Evolutionary conservation across 2,888 invertebrate species (phyloP), one percentile per base, ranked within the genome.

Genomic region (Diabrotica balteata): DNA sequence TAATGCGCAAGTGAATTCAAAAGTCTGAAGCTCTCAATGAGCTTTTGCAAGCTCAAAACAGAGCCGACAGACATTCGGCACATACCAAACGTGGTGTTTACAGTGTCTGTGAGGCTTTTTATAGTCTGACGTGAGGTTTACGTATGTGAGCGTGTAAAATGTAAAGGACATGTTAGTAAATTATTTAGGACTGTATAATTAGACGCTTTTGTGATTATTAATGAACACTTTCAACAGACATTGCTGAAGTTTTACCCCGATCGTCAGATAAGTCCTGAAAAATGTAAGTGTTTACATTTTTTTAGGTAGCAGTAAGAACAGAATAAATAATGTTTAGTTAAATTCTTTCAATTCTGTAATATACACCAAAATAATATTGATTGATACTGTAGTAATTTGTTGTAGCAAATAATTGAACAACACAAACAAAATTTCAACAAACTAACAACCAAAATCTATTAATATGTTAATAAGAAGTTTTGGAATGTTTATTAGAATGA

Each of bases 11-110:
- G 11, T 17, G 46, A 53, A 59, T 59, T 69, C 66, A 67, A 68
- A 66, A 47, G 63, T 69, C 62, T 61, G 49, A 66, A 69, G 69
- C 69, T 63, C 57, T 52, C 69, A 59, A 67, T 60, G 66, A 67
- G 67, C 63, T 67, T 65, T 57, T 57, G 67, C 66, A 60, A 60
- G 44, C 63, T 60, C 47, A 50, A 57, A 57, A 60, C 50, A 58
- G 61, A 62, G 55, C 60, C 57, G 61, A 60, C 63, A 63, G 67
- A 54, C 55, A 32, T 60, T 55, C 63, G 51, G 50, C 53, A 63
- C 51, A 66, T 54, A 63, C 62, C 65, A 54, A 45, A 58, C 69
- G 67, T 60, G 58, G 68, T 69, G 72, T 69, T 67, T 66, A 69
- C 63, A 60, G 44, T 66, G 68, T 59, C 63, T 54, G 54, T 50